Conservation (phyloP, 2,888 invertebrate genomes). For the Drosophila affinis region DNA sequence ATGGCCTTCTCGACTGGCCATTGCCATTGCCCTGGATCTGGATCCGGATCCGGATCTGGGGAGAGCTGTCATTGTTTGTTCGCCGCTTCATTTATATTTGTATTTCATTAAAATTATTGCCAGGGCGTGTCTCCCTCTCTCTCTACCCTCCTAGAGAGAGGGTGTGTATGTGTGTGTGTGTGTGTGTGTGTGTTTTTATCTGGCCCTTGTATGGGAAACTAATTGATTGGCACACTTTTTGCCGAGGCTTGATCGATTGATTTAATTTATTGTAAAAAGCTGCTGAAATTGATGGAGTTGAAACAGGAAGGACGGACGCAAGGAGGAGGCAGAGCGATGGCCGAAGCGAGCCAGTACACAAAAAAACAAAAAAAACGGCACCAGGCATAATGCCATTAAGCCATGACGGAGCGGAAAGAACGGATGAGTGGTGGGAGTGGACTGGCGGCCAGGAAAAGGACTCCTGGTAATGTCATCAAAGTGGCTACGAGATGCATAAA, state of each 20-base stretch:
- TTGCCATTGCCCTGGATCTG: not conserved
- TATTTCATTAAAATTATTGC: constrained; percentile 78
- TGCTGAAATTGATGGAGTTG: constrained; percentile 75
- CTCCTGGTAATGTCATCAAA: constrained; percentile 77
- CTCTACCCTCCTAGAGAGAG: not conserved
- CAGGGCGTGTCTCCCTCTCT: constrained; percentile 1
- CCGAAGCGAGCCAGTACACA: not conserved
- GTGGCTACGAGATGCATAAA: constrained; percentile 75
- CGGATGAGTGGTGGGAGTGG: constrained; percentile 12
- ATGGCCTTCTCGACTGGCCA: constrained; percentile 49
- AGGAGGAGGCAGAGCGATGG: not conserved
- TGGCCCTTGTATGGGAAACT: constrained; percentile 46
- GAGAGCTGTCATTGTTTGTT: constrained; percentile 65
- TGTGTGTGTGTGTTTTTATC: constrained; percentile 3
- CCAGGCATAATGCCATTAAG: constrained; percentile 73
- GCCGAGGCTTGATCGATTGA: constrained; percentile 71
- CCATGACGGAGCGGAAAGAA: constrained; percentile 56
- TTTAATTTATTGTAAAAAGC: constrained; percentile 76
- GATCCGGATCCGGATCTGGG: constrained; percentile 1
- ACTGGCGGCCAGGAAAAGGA: constrained; percentile 13
- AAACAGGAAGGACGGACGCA: constrained; percentile 5
- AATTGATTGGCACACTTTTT: constrained; percentile 78
- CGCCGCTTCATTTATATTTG: constrained; percentile 72
- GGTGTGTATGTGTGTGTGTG: not conserved
- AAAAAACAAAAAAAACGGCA: constrained; percentile 26